Evolutionary conservation across 2,797 vertebrate genomes (phyloP), one percentile per base, ranked within the genome.

Genomic region (Thaleichthys pacificus): DNA sequence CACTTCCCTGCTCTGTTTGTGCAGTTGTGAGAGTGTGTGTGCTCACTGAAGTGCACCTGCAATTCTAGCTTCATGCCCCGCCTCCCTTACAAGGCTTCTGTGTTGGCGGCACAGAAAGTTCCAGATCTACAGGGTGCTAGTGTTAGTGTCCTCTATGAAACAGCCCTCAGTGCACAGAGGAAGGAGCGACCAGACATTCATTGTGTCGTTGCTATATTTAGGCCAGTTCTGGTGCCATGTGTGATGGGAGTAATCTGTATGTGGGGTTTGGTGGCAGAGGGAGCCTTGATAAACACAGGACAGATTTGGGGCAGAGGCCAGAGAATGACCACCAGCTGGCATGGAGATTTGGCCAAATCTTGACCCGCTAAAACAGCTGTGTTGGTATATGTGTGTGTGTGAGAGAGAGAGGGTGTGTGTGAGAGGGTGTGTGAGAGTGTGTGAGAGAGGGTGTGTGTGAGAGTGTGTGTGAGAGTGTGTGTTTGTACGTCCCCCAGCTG

Each of bases 21-120:
- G 69, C 58, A 73, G 65, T 30, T 69, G 71, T 22, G 64, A 49
- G 76, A 30, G 0, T 67, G 3, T 28, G 15, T 32, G 61, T 35
- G 30, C 68, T 66, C 32, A 21, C 56, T 47, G 19, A 57, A 63
- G 71, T 77, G 72, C 61, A n/a, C 58, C 60, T 32, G 65, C 21
- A 21, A 47, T 2, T 21, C 49, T 7, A 71, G 21, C 70, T 69
- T 51, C 32, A 35, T 54, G 8, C 54, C 35, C 26, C 17, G 15
- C 24, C 6, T 49, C 15, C 11, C 1, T 69, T 51, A 51, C 35
- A 66, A 19, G 51, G 22, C 1, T 57, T 58, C 11, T 26, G n/a
- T 26, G 32, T 51, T 38, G 14, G 4, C 19, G 28, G 32, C 24
- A 28, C 54, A 21, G 49, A 35, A 58, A 19, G 57, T 21, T 58